Evolutionary conservation across 2,797 vertebrate genomes (phyloP).

Genomic region (Leuciscus waleckii): DNA sequence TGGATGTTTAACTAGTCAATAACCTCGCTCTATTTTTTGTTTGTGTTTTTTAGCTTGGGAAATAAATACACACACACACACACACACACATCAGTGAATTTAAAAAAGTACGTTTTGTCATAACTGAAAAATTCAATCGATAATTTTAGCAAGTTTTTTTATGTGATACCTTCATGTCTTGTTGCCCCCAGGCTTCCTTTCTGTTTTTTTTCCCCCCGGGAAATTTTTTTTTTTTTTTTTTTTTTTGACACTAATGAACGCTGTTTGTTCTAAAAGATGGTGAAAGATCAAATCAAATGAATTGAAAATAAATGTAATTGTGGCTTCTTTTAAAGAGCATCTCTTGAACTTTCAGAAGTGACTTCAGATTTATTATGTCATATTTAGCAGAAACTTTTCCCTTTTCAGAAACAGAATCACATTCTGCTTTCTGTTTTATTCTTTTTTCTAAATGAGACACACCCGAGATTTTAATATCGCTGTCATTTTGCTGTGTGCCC

Average conservation of each 20-base stretch:
- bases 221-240: background rate
- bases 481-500: constrained; percentile 28
- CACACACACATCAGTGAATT: background rate
- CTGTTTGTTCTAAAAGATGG: constrained; percentile 4
- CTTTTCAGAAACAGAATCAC: background rate
- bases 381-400: constrained; percentile 28
- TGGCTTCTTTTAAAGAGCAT: constrained; percentile 5
- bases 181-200: background rate
- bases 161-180: constrained; percentile 10
- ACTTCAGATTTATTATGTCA: background rate
- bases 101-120: background rate
- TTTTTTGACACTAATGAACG: constrained; percentile 2
- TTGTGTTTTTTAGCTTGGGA: background rate
- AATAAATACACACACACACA: background rate
- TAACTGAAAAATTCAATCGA: background rate
- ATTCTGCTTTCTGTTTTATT: constrained; percentile 59
- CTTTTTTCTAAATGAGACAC: constrained; percentile 74
- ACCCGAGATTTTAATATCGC: constrained; percentile 73
- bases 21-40: background rate
- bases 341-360: constrained; percentile 1
- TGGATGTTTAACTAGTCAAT: background rate
- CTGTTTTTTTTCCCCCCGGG: too few species aligned
- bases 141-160: background rate
- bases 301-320: background rate
- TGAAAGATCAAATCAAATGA: constrained; percentile 6